These are phyloP conservation scores for Protophormia terraenovae DNA, from an alignment of 2,888 invertebrate species.

Conservation along the genomic window DNA sequence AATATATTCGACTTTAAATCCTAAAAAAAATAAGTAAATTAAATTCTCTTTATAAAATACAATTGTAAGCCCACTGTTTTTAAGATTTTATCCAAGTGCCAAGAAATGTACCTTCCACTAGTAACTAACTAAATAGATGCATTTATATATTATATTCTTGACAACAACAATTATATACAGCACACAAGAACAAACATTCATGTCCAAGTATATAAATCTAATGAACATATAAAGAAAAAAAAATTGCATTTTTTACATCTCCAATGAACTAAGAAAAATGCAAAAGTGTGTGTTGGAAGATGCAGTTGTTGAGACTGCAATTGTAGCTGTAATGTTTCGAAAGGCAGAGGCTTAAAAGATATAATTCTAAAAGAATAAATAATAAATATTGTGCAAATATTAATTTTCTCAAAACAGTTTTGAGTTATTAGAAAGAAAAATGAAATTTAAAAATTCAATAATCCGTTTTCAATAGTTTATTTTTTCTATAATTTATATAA, in stretches of 20 bases:
- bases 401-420: too few relatives aligned
- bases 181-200: conserved; percentile 18
- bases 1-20: too few relatives aligned
- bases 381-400: too few relatives aligned
- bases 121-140: conserved; percentile 28
- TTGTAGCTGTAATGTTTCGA: conserved; percentile 7
- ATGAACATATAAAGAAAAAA: conserved; percentile 54
- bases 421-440: too few relatives aligned
- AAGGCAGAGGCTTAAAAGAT: background rate
- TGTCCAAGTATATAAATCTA: conserved; percentile 65
- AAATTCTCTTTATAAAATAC: too few relatives aligned
- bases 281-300: conserved; percentile 34
- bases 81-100: conserved; percentile 24
- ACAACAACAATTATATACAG: conserved; percentile 38
- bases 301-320: conserved; percentile 27
- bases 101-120: background rate
- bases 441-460: too few relatives aligned
- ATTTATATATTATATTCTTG: conserved; percentile 37
- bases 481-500: too few relatives aligned
- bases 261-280: conserved; percentile 20
- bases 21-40: too few relatives aligned
- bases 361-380: background rate
- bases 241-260: conserved; percentile 21
- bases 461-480: too few relatives aligned
- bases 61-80: conserved; percentile 38